phyloP scores from a whole-genome alignment of 2,888 invertebrate genomes.

The Camptogramma bilineatum region DNA sequence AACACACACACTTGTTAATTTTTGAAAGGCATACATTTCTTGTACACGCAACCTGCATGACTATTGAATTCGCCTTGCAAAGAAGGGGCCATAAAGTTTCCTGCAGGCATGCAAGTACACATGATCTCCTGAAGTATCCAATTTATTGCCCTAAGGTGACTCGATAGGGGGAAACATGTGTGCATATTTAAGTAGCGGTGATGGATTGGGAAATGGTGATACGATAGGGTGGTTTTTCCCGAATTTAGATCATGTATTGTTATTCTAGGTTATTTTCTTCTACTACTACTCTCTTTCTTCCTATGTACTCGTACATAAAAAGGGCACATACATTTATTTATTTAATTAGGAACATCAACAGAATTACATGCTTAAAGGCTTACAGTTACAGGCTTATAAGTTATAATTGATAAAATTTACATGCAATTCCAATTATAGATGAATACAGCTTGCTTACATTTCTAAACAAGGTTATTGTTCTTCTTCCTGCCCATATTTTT shows the following conservation, averaged over 20 bases:
- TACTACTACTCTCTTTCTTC: background rate
- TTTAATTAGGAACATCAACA: too few relatives aligned
- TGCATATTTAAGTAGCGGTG: conserved; percentile 10
- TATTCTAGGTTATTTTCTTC: background rate
- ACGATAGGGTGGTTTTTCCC: background rate
- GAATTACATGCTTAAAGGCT: too few relatives aligned
- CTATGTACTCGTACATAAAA: too few relatives aligned
- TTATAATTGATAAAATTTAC: too few relatives aligned
- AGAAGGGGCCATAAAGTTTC: conserved; percentile 15
- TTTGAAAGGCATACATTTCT: too few relatives aligned
- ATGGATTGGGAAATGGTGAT: background rate
- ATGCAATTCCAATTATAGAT: too few relatives aligned
- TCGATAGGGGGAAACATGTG: conserved; percentile 12
- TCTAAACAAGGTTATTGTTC: too few relatives aligned
- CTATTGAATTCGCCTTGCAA: conserved; percentile 12
- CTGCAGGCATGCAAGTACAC: conserved; percentile 9
- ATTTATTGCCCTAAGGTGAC: conserved; percentile 19
- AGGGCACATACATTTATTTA: too few relatives aligned
- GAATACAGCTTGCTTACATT: too few relatives aligned
- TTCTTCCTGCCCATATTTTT: too few relatives aligned
- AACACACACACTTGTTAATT: too few relatives aligned
- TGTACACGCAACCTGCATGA: background rate
- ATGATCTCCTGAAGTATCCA: conserved; percentile 10
- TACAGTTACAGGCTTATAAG: too few relatives aligned
- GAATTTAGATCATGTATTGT: background rate